Percentiles rank a stretch among this genome's conserved stretches.
phyloP scores from a whole-genome alignment of 2,888 invertebrate genomes.

The Epinotia demarniana region DNA sequence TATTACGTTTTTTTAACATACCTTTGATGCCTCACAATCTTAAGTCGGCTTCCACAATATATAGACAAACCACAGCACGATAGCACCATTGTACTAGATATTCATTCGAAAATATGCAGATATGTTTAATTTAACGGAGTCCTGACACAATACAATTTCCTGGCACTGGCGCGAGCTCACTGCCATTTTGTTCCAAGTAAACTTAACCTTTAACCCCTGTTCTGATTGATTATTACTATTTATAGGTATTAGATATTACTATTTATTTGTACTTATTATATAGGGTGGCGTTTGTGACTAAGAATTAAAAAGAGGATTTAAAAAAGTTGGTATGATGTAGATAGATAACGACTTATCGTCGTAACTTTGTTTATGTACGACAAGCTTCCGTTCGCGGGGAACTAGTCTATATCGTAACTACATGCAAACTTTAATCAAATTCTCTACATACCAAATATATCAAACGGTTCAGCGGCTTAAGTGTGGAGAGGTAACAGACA shows the following conservation, averaged over 20 bases:
- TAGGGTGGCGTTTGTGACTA: neutral
- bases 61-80: slow-evolving; percentile 56
- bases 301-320: neutral
- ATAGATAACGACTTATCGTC: too few species aligned
- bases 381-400: too few species aligned
- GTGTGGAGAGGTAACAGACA: too few species aligned
- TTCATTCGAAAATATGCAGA: neutral
- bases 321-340: too few species aligned
- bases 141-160: neutral
- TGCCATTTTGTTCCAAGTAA: neutral
- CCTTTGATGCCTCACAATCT: slow-evolving; percentile 60
- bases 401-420: too few species aligned
- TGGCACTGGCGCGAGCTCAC: neutral
- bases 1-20: slow-evolving; percentile 31
- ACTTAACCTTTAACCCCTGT: slow-evolving; percentile 22
- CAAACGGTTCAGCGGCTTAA: too few species aligned
- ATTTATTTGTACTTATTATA: neutral
- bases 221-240: slow-evolving; percentile 16
- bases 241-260: neutral
- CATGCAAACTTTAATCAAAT: too few species aligned
- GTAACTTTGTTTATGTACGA: too few species aligned
- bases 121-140: neutral
- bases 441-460: too few species aligned
- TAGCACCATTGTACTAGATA: slow-evolving; percentile 52
- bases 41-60: slow-evolving; percentile 51